phyloP scores from a whole-genome alignment of 2,797 vertebrate genomes.

The Sylvilagus floridanus region DNA sequence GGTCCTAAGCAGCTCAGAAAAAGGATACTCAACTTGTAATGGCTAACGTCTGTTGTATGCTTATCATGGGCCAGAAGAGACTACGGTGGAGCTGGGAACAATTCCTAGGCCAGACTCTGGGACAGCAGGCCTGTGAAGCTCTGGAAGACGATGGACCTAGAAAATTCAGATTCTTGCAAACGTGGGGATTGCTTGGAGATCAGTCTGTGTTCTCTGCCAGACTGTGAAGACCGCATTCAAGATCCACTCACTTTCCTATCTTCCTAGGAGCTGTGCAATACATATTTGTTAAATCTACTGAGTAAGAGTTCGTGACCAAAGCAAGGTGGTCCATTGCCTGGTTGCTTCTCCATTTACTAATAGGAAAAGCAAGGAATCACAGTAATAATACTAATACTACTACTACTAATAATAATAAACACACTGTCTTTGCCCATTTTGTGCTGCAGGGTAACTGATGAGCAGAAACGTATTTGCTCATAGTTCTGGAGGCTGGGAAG shows the following conservation, averaged over 20 bases:
- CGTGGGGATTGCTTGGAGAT: neutral
- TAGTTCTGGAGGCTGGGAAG: neutral
- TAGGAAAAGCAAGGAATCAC: neutral
- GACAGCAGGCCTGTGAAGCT: neutral
- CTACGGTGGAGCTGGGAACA: too few species aligned
- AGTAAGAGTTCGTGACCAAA: neutral
- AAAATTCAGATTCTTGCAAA: too few species aligned
- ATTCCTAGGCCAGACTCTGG: neutral
- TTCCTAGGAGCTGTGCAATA: neutral
- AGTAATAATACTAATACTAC: neutral
- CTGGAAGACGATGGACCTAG: too few species aligned
- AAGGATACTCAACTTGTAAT: neutral
- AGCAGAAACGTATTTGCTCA: neutral
- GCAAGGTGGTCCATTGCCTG: neutral
- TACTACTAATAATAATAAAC: neutral
- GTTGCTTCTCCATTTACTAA: neutral
- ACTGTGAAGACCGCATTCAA: neutral
- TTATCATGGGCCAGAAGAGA: neutral
- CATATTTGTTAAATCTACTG: neutral
- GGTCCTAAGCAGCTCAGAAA: too few species aligned
- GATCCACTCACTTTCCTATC: neutral
- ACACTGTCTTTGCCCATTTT: neutral
- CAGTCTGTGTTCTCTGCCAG: neutral
- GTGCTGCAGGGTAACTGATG: neutral
- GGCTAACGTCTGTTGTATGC: neutral